These are phyloP conservation scores for Diachasma alloeum DNA, from an alignment of 1,140 invertebrate genomes.

Conservation along the genomic window DNA sequence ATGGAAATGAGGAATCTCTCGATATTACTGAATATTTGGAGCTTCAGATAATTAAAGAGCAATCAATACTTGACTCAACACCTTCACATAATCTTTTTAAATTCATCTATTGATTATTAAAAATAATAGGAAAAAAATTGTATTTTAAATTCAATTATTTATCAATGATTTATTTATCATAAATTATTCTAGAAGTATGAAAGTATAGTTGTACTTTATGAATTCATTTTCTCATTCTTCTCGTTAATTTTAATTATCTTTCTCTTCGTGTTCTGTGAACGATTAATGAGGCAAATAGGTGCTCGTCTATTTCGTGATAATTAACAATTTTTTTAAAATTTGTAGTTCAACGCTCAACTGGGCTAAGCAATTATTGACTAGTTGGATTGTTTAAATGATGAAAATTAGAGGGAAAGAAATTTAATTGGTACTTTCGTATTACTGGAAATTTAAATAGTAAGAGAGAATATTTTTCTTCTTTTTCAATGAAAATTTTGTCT, in stretches of 20 bases:
- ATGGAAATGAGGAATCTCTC: background rate
- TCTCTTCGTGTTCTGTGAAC: constrained; percentile 4
- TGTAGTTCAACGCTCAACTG: background rate
- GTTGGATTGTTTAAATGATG: background rate
- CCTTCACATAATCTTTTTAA: background rate
- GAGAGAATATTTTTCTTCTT: constrained; percentile 5
- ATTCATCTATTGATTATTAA: background rate
- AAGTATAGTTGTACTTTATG: constrained; percentile 56
- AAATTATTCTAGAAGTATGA: constrained; percentile 54
- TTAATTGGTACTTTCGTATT: background rate
- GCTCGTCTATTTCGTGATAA: constrained; percentile 11
- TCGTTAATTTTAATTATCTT: background rate
- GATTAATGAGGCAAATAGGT: constrained; percentile 18
- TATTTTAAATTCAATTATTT: background rate
- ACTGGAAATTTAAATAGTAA: background rate
- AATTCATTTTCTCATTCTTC: constrained; percentile 30
- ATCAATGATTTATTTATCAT: constrained; percentile 34
- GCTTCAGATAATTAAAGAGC: background rate
- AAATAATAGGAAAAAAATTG: background rate
- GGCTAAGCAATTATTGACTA: background rate
- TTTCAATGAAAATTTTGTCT: background rate
- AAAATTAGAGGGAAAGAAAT: background rate
- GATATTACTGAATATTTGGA: background rate
- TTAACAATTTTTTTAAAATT: constrained; percentile 4
- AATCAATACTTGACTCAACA: background rate